phyloP scores from a whole-genome alignment of 2,888 invertebrate genomes.

The Hirtodrosophila duncani region DNA sequence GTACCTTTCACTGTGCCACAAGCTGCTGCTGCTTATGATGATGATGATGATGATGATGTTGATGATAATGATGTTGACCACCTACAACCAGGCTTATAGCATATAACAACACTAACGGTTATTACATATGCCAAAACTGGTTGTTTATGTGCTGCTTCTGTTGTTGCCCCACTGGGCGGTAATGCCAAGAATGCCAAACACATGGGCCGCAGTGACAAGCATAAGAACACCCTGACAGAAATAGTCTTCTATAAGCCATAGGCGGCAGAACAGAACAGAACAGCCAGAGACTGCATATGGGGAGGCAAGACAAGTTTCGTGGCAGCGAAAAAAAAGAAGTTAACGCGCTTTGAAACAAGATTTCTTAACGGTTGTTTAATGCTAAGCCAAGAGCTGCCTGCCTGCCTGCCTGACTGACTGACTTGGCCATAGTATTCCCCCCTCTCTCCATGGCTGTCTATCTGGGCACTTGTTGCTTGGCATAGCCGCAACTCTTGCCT shows the following conservation, averaged over 20 bases:
- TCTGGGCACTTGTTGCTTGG: no score
- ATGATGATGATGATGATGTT: no score
- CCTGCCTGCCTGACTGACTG: conserved; percentile 56
- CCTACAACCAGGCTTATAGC: conserved; percentile 44
- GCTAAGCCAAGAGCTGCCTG: conserved; percentile 59
- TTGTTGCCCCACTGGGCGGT: conserved; percentile 48
- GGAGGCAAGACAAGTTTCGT: conserved; percentile 39
- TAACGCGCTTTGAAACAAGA: conserved; percentile 65
- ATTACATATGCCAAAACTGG: conserved; percentile 64
- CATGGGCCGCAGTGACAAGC: conserved; percentile 37
- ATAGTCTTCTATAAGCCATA: conserved; percentile 19
- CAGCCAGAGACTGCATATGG: conserved; percentile 14
- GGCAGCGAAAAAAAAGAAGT: conserved; percentile 28
- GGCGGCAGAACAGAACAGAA: conserved; percentile 21
- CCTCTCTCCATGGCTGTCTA: neutral
- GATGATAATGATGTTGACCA: no score
- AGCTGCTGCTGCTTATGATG: no score
- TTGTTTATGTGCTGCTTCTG: conserved; percentile 21
- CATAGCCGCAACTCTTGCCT: conserved; percentile 54
- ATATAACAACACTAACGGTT: conserved; percentile 48
- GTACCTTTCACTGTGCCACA: no score
- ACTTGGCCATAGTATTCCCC: conserved; percentile 34
- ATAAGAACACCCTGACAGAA: conserved; percentile 40
- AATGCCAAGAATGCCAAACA: conserved; percentile 48
- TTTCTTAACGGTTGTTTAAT: conserved; percentile 74